Evolutionary conservation across 2,797 vertebrate species (phyloP).

Genomic region (Ptychobarbus kaznakovi): DNA sequence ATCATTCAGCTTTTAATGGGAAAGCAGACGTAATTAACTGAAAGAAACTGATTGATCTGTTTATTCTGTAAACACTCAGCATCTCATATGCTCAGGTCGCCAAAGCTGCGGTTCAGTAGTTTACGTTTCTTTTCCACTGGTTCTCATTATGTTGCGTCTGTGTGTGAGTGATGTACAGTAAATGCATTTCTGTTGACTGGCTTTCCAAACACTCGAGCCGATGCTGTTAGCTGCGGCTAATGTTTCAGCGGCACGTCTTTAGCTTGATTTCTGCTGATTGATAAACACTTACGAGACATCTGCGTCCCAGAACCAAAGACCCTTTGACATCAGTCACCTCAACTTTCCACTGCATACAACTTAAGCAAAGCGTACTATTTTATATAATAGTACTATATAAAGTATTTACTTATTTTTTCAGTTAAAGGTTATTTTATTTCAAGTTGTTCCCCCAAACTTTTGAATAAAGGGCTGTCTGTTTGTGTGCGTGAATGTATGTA

Average conservation of each 20-base stretch:
- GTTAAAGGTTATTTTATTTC: too few relatives aligned
- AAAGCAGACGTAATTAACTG: background rate
- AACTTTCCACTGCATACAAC: background rate
- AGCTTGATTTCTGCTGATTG: background rate
- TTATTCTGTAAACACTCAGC: constrained; percentile 13
- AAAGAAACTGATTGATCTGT: background rate
- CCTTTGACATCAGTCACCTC: background rate
- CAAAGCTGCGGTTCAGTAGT: background rate
- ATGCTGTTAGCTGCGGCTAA: background rate
- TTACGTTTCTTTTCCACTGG: background rate
- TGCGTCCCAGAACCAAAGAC: background rate
- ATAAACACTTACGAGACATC: background rate
- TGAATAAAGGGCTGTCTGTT: too few relatives aligned
- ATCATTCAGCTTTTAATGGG: background rate
- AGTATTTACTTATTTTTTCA: too few relatives aligned
- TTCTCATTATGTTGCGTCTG: constrained; percentile 16
- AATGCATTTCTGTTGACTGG: background rate
- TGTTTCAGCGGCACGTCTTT: background rate
- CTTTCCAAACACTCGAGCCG: background rate
- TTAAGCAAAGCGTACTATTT: background rate
- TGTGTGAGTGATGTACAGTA: constrained; percentile 10
- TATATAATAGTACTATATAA: too few relatives aligned
- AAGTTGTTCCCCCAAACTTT: too few relatives aligned
- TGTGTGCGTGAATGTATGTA: too few relatives aligned
- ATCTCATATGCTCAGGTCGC: background rate